Conservation (phyloP, 2,797 vertebrate genomes). For the Ambastaia sidthimunki region DNA sequence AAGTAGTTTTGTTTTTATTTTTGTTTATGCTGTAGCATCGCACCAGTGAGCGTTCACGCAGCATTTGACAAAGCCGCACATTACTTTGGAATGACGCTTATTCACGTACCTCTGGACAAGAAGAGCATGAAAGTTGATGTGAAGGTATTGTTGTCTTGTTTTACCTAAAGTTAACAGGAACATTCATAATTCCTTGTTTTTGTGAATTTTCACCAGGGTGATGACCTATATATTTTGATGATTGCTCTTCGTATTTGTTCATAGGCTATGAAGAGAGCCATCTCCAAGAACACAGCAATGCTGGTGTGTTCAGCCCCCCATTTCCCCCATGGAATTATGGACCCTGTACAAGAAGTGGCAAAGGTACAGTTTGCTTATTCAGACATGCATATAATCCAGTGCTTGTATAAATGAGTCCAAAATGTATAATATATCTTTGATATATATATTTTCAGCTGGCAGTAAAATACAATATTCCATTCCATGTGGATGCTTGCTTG, state of each 20-base stretch:
- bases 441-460: slow-evolving; percentile 83
- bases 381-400: not conserved
- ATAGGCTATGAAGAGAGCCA: slow-evolving; percentile 93
- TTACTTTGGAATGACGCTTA: slow-evolving; percentile 95
- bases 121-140: slow-evolving; percentile 93
- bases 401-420: not conserved
- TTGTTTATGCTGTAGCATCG: slow-evolving; percentile 76
- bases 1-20: not conserved
- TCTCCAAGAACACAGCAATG: slow-evolving; percentile 94
- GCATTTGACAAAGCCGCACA: slow-evolving; percentile 97
- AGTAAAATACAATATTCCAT: slow-evolving; percentile 85
- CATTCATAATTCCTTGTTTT: not conserved
- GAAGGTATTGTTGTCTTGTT: slow-evolving; percentile 77
- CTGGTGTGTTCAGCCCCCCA: slow-evolving; percentile 93
- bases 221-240: not conserved
- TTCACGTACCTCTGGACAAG: slow-evolving; percentile 85
- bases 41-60: slow-evolving; percentile 89
- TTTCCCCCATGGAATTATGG: slow-evolving; percentile 93
- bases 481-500: slow-evolving; percentile 96
- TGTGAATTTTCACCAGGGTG: not conserved
- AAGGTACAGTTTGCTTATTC: slow-evolving; percentile 78
- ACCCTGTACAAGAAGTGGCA: slow-evolving; percentile 90
- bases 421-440: not conserved
- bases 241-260: slow-evolving; percentile 33
- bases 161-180: not conserved